Percentiles rank a stretch among this genome's conserved stretches.
Evolutionary conservation across 92 coral and sea anemone species (phyloP).

Genomic region (Actinostola sp.): DNA sequence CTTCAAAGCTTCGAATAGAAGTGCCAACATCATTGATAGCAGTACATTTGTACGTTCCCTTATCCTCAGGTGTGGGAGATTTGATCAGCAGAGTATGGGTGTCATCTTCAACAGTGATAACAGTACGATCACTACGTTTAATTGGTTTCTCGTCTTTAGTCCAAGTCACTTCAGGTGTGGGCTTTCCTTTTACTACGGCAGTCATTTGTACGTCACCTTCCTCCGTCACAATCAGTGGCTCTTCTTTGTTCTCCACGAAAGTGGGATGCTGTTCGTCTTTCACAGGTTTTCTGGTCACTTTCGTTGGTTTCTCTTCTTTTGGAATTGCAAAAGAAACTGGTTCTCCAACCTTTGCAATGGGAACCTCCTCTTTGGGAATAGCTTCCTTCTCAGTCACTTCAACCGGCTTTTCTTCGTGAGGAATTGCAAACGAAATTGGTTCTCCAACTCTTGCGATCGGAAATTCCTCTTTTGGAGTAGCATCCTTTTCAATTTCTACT

Average conservation of each 20-base stretch:
- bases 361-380: not conserved
- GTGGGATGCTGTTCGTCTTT: slow-evolving; percentile 11
- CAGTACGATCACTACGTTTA: slow-evolving; percentile 23
- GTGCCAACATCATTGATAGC: slow-evolving; percentile 27
- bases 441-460: not conserved
- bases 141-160: slow-evolving; percentile 47
- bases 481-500: slow-evolving; percentile 28
- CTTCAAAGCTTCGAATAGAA: slow-evolving; percentile 23
- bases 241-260: slow-evolving; percentile 22
- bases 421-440: slow-evolving; percentile 5
- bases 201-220: slow-evolving; percentile 69
- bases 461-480: not conserved
- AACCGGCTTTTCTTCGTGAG: slow-evolving; percentile 24
- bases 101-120: slow-evolving; percentile 40
- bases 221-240: slow-evolving; percentile 68
- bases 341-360: not conserved
- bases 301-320: slow-evolving; percentile 36
- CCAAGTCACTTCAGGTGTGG: slow-evolving; percentile 48
- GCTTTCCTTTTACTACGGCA: slow-evolving; percentile 62
- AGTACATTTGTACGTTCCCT: slow-evolving; percentile 48
- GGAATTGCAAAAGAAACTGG: slow-evolving; percentile 31
- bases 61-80: slow-evolving; percentile 42
- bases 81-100: slow-evolving; percentile 45
- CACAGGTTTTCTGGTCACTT: not conserved
- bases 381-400: slow-evolving; percentile 20